These are phyloP conservation scores for Idaea straminata DNA, from an alignment of 2,888 invertebrate genomes.

Conservation along the genomic window DNA sequence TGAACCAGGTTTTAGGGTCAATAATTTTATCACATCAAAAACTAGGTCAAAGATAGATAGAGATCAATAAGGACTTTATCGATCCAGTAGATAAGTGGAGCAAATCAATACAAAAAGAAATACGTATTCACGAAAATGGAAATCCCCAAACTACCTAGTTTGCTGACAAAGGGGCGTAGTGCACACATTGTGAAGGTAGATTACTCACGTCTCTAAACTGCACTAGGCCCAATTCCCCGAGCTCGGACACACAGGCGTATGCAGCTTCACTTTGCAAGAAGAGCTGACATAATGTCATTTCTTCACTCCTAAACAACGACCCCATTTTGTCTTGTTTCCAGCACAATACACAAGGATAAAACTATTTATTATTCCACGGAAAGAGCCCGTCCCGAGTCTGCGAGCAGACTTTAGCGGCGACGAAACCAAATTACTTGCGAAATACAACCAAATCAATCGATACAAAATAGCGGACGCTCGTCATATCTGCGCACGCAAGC, in stretches of 20 bases:
- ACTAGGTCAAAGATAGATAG: not conserved
- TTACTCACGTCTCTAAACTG: slow-evolving; percentile 96
- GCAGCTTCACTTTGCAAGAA: slow-evolving; percentile 99
- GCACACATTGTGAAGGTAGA: slow-evolving; percentile 25
- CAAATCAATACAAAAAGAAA: not conserved
- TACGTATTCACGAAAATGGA: not conserved
- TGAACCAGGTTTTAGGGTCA: not conserved
- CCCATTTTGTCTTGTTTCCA: slow-evolving; percentile 82
- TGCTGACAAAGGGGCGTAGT: slow-evolving; percentile 27
- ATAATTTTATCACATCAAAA: not conserved
- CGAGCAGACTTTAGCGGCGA: slow-evolving; percentile 70
- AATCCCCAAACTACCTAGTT: not conserved
- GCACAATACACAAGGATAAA: slow-evolving; percentile 48
- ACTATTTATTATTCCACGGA: slow-evolving; percentile 43
- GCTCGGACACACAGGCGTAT: slow-evolving; percentile 98
- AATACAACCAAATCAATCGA: slow-evolving; percentile 55
- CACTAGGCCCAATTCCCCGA: slow-evolving; percentile 97
- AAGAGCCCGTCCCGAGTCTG: slow-evolving; percentile 67
- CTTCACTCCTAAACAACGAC: slow-evolving; percentile 97
- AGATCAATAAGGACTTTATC: not conserved
- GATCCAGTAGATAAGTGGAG: slow-evolving; percentile 1
- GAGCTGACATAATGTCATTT: slow-evolving; percentile 99
- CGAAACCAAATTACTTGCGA: slow-evolving; percentile 60
- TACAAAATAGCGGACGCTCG: slow-evolving; percentile 43
- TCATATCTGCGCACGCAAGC: slow-evolving; percentile 51